Conservation (phyloP, 92 coral and sea anemone species). For the Palythoa heliodiscus region DNA sequence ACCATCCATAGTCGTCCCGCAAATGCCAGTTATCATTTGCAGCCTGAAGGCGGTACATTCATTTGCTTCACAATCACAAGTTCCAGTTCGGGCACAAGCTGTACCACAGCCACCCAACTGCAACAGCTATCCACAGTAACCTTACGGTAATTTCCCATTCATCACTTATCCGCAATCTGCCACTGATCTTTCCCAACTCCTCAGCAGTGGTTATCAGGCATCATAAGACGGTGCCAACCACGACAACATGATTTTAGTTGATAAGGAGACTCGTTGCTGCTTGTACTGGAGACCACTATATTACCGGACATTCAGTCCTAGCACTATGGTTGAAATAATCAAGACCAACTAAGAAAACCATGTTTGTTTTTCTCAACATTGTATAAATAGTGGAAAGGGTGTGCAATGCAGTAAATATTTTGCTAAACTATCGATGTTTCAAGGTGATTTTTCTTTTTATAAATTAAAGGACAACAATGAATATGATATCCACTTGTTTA, state of each 20-base stretch:
- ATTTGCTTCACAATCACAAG: not conserved
- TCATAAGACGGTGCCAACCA: constrained; percentile 18
- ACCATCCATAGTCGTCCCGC: not conserved
- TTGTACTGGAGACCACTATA: constrained; percentile 8
- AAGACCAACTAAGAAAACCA: not conserved
- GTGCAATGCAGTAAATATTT: not conserved
- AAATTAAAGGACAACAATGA: constrained; percentile 5
- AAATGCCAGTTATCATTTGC: not conserved
- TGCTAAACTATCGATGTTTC: not conserved
- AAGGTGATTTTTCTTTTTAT: not conserved
- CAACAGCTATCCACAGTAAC: constrained; percentile 4
- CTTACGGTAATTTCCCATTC: constrained; percentile 7
- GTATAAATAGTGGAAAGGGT: constrained; percentile 9
- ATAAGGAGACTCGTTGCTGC: not conserved
- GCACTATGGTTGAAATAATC: constrained; percentile 8
- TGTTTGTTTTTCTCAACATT: constrained; percentile 4
- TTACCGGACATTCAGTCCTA: constrained; percentile 6
- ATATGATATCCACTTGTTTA: too few species aligned
- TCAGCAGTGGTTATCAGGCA: constrained; percentile 9
- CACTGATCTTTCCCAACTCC: not conserved
- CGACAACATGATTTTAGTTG: constrained; percentile 13
- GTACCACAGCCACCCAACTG: not conserved
- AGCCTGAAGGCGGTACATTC: not conserved
- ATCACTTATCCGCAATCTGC: constrained; percentile 10
- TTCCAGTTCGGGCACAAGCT: constrained; percentile 1